Evolutionary conservation across 2,113 vertebrate species (phyloP).

Genomic region (Pleuronectes platessa): DNA sequence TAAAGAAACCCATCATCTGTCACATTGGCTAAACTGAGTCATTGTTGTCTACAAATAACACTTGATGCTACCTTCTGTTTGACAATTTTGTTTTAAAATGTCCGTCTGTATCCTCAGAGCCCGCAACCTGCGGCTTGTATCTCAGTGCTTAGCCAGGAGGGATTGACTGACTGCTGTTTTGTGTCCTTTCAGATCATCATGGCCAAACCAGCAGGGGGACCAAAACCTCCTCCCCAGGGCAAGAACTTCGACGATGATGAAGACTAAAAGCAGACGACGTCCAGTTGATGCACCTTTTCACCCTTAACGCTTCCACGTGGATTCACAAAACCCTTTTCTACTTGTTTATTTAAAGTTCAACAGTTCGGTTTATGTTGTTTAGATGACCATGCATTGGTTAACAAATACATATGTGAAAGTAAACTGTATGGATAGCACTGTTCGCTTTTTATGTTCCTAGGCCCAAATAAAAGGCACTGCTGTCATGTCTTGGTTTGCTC

Average conservation of each 20-base stretch:
- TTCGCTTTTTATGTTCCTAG: conserved; percentile 69
- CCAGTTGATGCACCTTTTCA: conserved; percentile 9
- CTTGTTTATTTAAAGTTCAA: conserved; percentile 78
- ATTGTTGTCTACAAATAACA: no score
- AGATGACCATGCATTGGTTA: conserved; percentile 38
- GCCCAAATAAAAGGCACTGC: conserved; percentile 83
- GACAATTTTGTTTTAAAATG: background rate
- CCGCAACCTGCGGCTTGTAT: conserved; percentile 4
- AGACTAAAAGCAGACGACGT: conserved; percentile 76
- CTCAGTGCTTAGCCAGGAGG: background rate
- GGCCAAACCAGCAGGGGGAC: conserved; percentile 97
- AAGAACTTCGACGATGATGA: conserved; percentile 97
- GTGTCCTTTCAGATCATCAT: conserved; percentile 90
- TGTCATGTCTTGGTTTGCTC: conserved; percentile 47
- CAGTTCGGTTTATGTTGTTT: conserved; percentile 68
- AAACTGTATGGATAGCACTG: conserved; percentile 56
- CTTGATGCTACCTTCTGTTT: no score
- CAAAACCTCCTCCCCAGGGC: conserved; percentile 92
- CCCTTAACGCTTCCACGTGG: conserved; percentile 13
- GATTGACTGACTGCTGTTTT: background rate
- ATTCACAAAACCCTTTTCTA: conserved; percentile 67
- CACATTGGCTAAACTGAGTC: no score
- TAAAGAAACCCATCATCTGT: no score
- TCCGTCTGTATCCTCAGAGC: conserved; percentile 13
- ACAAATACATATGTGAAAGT: conserved; percentile 35